Evolutionary conservation across 2,888 invertebrate species (phyloP), one percentile per base, ranked within the genome.

Genomic region (Zele albiditarsus): DNA sequence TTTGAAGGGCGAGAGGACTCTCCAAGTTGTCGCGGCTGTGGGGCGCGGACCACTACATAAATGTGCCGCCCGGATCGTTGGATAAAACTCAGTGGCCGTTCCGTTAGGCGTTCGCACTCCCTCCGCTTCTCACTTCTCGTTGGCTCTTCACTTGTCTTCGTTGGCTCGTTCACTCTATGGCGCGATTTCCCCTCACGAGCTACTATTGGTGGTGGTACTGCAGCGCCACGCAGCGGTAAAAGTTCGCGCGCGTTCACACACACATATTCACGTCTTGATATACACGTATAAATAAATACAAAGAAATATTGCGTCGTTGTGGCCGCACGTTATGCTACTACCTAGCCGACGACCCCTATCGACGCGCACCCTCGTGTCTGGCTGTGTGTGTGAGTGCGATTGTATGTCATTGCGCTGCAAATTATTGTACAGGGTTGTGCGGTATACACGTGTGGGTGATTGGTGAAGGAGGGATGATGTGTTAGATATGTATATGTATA

Each of bases 41-140:
- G 88, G 88, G 88, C 87, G 87, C 87, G 86, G 88, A 84, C 86
- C 87, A 88, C 88, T 88, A 85, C 84, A 85, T 86, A 83, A 85
- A 88, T 87, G 86, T 85, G 85, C 86, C 85, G 84, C 88, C 89
- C 88, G 87, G 88, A 89, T 88, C 88, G 89, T 88, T 87, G 84
- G 86, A 86, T 84, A 84, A 87, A 87, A 87, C 86, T 87, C 83
- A 82, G 82, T 84, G 82, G 87, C 87, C 80, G 82, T 88, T 88
- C 88, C 85, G 83, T 84, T 83, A 83, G 83, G 82, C 88, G 88
- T 86, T 81, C 88, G 79, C 83, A 82, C 86, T 86, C 88, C 88
- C 88, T 87, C 87, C 80, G 76, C 81, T 67, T 57, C 71, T 58
- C 23, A 38, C 49, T 33, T 72, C 49, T 42, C 53, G 46, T 63